Evolutionary conservation across 2,888 invertebrate genomes (phyloP).

Genomic region (Leucania comma): DNA sequence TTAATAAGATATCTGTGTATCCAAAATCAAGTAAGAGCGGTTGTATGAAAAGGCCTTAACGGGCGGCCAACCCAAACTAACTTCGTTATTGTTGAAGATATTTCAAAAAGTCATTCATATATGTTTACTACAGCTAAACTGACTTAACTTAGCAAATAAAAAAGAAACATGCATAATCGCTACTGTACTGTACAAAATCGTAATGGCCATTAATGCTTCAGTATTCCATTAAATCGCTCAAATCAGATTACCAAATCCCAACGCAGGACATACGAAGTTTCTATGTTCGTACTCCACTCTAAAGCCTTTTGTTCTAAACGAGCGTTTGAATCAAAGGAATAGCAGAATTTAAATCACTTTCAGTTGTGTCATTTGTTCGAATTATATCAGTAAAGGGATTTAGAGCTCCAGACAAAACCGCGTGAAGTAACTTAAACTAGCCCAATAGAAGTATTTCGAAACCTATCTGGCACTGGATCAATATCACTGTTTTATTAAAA

Average conservation of each 20-base stretch:
- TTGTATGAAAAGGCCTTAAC: no score
- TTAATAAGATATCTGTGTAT: no score
- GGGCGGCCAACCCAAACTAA: no score
- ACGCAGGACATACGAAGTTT: background rate
- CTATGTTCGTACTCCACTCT: background rate
- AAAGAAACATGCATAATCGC: no score
- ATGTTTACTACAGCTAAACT: no score
- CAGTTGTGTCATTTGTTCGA: background rate
- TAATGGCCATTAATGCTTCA: constrained; percentile 15
- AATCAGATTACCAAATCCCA: constrained; percentile 1
- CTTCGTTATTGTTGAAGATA: no score
- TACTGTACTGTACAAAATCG: constrained; percentile 23
- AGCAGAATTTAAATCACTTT: constrained; percentile 6
- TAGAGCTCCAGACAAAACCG: background rate
- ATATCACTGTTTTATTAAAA: background rate
- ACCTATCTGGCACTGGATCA: background rate
- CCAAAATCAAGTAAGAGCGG: no score
- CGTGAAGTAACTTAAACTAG: background rate
- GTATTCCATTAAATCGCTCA: constrained; percentile 9
- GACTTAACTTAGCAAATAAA: no score
- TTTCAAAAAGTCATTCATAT: no score
- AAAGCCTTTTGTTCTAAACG: constrained; percentile 1
- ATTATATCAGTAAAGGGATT: background rate
- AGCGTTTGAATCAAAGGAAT: constrained; percentile 16
- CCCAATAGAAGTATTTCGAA: background rate